These are phyloP conservation scores for Apodemia duryi DNA, from an alignment of 2,888 invertebrate species.

Conservation along the genomic window DNA sequence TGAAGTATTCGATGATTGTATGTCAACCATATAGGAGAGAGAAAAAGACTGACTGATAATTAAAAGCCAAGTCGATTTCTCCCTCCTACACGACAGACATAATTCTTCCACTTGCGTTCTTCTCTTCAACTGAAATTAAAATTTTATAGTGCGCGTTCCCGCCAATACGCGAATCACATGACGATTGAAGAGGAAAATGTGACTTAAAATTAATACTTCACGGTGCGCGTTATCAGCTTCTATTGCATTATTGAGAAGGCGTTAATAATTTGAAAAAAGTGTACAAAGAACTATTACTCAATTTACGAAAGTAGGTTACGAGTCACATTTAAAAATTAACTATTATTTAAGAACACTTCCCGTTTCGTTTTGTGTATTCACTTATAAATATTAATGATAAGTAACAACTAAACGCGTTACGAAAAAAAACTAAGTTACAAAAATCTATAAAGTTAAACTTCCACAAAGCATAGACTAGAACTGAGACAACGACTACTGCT, in stretches of 20 bases:
- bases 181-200: slow-evolving; percentile 44
- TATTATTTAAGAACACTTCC: slow-evolving; percentile 34
- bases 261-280: slow-evolving; percentile 9
- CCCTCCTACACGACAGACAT: slow-evolving; percentile 80
- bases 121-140: slow-evolving; percentile 44
- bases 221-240: slow-evolving; percentile 16
- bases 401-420: slow-evolving; percentile 33
- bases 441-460: slow-evolving; percentile 42
- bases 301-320: slow-evolving; percentile 69
- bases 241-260: slow-evolving; percentile 3
- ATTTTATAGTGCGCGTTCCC: slow-evolving; percentile 33
- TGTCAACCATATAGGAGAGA: slow-evolving; percentile 85
- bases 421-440: slow-evolving; percentile 46
- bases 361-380: slow-evolving; percentile 35
- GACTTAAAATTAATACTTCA: slow-evolving; percentile 22
- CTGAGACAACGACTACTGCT: slow-evolving; percentile 48
- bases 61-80: slow-evolving; percentile 83
- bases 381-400: slow-evolving; percentile 42
- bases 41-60: slow-evolving; percentile 86
- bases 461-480: slow-evolving; percentile 39
- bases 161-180: slow-evolving; percentile 47
- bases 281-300: slow-evolving; percentile 47
- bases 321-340: slow-evolving; percentile 46
- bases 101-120: slow-evolving; percentile 39
- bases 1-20: slow-evolving; percentile 46